Conservation (phyloP, 2,888 invertebrate species). For the Troilus luridus region DNA sequence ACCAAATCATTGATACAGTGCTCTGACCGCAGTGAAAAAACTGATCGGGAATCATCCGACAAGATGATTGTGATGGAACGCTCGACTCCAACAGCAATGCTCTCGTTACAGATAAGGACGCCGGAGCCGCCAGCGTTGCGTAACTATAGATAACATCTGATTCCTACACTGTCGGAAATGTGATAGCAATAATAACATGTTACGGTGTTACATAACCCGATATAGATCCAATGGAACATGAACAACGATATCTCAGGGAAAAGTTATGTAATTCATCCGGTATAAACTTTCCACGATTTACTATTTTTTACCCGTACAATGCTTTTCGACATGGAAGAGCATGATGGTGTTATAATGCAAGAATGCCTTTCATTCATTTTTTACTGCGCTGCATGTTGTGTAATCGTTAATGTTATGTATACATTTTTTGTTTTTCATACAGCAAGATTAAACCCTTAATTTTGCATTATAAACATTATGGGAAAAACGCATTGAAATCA, state of each 20-base stretch:
- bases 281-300: background rate
- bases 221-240: background rate
- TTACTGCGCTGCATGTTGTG: no score
- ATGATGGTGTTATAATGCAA: background rate
- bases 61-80: background rate
- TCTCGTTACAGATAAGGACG: background rate
- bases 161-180: background rate
- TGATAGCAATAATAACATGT: slow-evolving; percentile 4
- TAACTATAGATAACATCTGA: background rate
- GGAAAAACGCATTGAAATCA: no score
- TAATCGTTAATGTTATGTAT: no score
- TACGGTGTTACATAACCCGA: background rate
- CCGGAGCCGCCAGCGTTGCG: background rate
- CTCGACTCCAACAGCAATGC: background rate
- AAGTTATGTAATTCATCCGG: background rate
- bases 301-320: background rate
- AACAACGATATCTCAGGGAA: background rate
- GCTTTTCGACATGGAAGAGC: background rate
- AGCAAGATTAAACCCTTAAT: no score
- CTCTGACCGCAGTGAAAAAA: background rate
- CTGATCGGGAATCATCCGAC: background rate
- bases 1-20: background rate
- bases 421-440: no score
- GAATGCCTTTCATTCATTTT: no score
- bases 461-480: no score